A percentile compares a stretch with the other conserved stretches of the same genome.
phyloP scores from a whole-genome alignment of 2,113 vertebrate species.

The Hippocampus abdominalis region DNA sequence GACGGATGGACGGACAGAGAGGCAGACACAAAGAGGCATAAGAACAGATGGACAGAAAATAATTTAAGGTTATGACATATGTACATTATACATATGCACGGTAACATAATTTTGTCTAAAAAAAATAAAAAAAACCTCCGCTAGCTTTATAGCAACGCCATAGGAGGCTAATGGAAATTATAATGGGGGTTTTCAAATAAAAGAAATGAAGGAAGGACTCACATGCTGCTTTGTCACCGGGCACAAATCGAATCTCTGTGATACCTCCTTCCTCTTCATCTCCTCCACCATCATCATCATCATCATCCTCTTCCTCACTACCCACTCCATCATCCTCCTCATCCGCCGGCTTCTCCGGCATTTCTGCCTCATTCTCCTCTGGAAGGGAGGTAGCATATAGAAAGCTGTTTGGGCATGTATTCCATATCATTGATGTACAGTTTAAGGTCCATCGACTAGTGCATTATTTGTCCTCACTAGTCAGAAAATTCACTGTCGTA shows the following conservation, averaged over 20 bases:
- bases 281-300: slow-evolving; percentile 60
- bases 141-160: too few relatives aligned
- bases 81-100: too few relatives aligned
- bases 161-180: too few relatives aligned
- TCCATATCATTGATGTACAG: background rate
- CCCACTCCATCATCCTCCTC: slow-evolving; percentile 65
- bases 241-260: slow-evolving; percentile 92
- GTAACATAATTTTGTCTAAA: background rate
- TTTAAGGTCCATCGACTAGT: background rate
- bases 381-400: background rate
- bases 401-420: background rate
- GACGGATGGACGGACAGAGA: slow-evolving; percentile 75
- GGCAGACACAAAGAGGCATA: background rate
- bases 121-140: too few relatives aligned
- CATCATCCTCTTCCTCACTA: slow-evolving; percentile 37
- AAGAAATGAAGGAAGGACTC: slow-evolving; percentile 58
- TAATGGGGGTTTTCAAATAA: too few relatives aligned
- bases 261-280: slow-evolving; percentile 79
- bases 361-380: slow-evolving; percentile 80
- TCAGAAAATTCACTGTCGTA: too few relatives aligned
- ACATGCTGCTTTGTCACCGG: slow-evolving; percentile 86
- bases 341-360: slow-evolving; percentile 57
- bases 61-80: too few relatives aligned
- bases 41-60: too few relatives aligned
- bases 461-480: too few relatives aligned